Evolutionary conservation across 2,797 vertebrate genomes (phyloP).

Genomic region (Sciaenops ocellatus): DNA sequence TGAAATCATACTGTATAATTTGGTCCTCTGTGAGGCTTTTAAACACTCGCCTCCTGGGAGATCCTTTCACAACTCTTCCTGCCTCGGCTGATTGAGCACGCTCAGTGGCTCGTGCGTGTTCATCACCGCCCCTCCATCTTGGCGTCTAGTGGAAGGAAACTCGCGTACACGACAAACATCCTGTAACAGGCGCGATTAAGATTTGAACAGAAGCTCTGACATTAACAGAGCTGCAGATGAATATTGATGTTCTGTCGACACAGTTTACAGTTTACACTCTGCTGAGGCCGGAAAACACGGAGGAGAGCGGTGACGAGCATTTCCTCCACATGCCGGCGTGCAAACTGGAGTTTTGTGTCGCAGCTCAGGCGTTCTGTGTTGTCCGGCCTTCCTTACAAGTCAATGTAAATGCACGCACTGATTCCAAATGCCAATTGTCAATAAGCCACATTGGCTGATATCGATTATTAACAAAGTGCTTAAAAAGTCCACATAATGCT

Average conservation of each 20-base stretch:
- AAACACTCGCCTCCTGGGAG: constrained; percentile 24
- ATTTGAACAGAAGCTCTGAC: constrained; percentile 39
- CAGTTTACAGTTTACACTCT: constrained; percentile 41
- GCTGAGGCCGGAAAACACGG: constrained; percentile 13
- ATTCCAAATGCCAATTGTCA: too few relatives aligned
- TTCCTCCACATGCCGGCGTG: too few relatives aligned
- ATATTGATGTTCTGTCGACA: constrained; percentile 56
- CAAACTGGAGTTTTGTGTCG: too few relatives aligned
- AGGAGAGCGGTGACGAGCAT: background rate
- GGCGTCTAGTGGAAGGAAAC: constrained; percentile 2
- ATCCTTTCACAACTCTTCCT: background rate
- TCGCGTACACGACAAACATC: background rate
- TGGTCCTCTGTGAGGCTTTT: constrained; percentile 27
- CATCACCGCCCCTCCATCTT: background rate
- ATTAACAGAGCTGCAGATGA: constrained; percentile 45
- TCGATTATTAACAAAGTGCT: too few relatives aligned
- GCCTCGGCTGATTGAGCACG: constrained; percentile 15
- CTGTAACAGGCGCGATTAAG: constrained; percentile 31
- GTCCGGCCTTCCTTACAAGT: background rate
- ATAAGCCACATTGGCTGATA: too few relatives aligned
- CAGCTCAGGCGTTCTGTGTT: background rate
- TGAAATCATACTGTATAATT: constrained; percentile 32
- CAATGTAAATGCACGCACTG: too few relatives aligned
- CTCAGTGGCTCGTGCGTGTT: constrained; percentile 13
- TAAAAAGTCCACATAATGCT: too few relatives aligned